A percentile compares a stretch with the other conserved stretches of the same genome.
These are phyloP conservation scores for Drosophila flavopinicola DNA, from an alignment of 2,888 invertebrate species.

Conservation along the genomic window DNA sequence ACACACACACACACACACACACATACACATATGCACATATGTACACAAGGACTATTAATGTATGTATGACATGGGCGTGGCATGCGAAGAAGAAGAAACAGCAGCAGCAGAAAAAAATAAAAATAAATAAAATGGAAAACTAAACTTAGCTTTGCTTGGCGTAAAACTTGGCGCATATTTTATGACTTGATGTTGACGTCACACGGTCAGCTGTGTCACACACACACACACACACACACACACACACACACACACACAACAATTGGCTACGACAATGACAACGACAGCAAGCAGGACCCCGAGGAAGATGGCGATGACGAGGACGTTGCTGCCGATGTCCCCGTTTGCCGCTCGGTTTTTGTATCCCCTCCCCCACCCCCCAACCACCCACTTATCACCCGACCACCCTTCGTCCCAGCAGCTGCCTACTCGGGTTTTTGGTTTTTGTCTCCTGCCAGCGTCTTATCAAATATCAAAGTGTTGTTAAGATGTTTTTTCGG, in stretches of 20 bases:
- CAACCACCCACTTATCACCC: not conserved
- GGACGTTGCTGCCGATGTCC: conserved; percentile 34
- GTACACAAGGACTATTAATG: conserved; percentile 21
- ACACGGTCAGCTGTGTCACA: conserved; percentile 44
- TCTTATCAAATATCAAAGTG: conserved; percentile 76
- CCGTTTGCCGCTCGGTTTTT: conserved; percentile 22
- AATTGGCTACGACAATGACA: conserved; percentile 43
- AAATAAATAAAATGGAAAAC: conserved; percentile 16
- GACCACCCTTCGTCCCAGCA: not conserved
- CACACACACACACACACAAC: conserved; percentile 27
- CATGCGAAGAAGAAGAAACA: conserved; percentile 36
- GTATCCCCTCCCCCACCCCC: not conserved
- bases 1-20: not conserved
- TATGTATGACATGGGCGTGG: conserved; percentile 65
- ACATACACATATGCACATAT: conserved; percentile 1
- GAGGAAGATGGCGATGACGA: conserved; percentile 34
- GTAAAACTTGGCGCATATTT: conserved; percentile 72
- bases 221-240: conserved; percentile 19
- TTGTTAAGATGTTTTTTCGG: conserved; percentile 66
- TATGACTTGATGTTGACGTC: conserved; percentile 67
- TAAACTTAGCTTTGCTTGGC: conserved; percentile 47
- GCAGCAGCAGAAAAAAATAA: conserved; percentile 2
- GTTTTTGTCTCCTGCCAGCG: conserved; percentile 18
- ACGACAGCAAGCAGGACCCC: conserved; percentile 23
- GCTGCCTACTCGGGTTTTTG: not conserved